Evolutionary conservation across 2,888 invertebrate genomes (phyloP).

Genomic region (Stenchaetothrips biformis): DNA sequence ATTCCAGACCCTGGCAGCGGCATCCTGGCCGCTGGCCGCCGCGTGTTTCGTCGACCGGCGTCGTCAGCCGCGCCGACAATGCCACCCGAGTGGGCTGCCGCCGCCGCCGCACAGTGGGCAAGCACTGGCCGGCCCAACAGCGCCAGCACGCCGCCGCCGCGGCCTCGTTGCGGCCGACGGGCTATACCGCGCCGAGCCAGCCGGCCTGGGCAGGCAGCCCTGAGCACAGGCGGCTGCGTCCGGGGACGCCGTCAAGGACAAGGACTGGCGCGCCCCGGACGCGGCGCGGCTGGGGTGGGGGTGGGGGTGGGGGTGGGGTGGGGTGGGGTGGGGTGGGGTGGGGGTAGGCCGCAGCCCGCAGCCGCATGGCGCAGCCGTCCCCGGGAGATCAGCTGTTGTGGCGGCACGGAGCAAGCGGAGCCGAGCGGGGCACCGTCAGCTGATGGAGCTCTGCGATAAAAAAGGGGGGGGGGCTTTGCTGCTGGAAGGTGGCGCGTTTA

Average conservation of each 20-base stretch:
- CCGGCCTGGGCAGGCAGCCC: too few relatives aligned
- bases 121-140: too few relatives aligned
- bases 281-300: background rate
- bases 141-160: too few relatives aligned
- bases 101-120: too few relatives aligned
- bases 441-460: slow-evolving; percentile 4
- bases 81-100: too few relatives aligned
- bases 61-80: too few relatives aligned
- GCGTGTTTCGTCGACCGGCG: too few relatives aligned
- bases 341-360: background rate
- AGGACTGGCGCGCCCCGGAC: background rate
- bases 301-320: background rate
- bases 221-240: too few relatives aligned
- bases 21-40: too few relatives aligned
- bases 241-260: background rate
- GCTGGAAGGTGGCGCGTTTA: background rate
- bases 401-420: background rate
- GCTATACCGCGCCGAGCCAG: too few relatives aligned
- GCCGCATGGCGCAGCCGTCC: background rate
- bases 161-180: too few relatives aligned
- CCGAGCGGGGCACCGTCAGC: background rate
- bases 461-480: background rate
- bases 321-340: background rate
- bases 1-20: too few relatives aligned
- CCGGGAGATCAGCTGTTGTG: slow-evolving; percentile 14